These are phyloP conservation scores for Apolygus lucorum DNA, from an alignment of 1,140 invertebrate genomes.

Conservation along the genomic window DNA sequence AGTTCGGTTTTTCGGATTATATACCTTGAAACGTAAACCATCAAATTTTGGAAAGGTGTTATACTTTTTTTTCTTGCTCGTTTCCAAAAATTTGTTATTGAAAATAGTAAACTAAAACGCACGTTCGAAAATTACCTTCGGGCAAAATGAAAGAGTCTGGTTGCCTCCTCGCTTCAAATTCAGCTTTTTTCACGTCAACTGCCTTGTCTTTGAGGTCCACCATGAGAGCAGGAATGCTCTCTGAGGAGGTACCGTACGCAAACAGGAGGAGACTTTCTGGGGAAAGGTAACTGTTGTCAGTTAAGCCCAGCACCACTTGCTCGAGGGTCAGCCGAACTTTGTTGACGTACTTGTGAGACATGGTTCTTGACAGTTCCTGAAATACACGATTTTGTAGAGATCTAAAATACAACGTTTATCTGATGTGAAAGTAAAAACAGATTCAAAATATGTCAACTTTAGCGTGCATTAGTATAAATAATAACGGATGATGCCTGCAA, in stretches of 20 bases:
- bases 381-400: slow-evolving; percentile 21
- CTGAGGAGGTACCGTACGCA: slow-evolving; percentile 65
- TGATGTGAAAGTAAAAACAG: not conserved
- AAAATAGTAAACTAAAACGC: too few species aligned
- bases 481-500: too few species aligned
- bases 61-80: too few species aligned
- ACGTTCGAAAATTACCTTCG: slow-evolving; percentile 35
- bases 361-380: slow-evolving; percentile 54
- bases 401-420: not conserved
- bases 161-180: slow-evolving; percentile 38
- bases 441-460: not conserved
- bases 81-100: too few species aligned
- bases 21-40: too few species aligned
- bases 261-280: slow-evolving; percentile 68
- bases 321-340: slow-evolving; percentile 74
- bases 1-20: too few species aligned
- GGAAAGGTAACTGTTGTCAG: slow-evolving; percentile 66
- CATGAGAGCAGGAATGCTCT: slow-evolving; percentile 62
- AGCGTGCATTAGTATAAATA: not conserved
- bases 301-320: slow-evolving; percentile 66
- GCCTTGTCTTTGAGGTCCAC: slow-evolving; percentile 46
- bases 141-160: slow-evolving; percentile 61
- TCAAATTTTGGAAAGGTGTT: too few species aligned
- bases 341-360: slow-evolving; percentile 67
- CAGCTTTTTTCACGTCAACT: slow-evolving; percentile 38